Evolutionary conservation across 2,797 vertebrate species (phyloP).

Genomic region (Morelia viridis): DNA sequence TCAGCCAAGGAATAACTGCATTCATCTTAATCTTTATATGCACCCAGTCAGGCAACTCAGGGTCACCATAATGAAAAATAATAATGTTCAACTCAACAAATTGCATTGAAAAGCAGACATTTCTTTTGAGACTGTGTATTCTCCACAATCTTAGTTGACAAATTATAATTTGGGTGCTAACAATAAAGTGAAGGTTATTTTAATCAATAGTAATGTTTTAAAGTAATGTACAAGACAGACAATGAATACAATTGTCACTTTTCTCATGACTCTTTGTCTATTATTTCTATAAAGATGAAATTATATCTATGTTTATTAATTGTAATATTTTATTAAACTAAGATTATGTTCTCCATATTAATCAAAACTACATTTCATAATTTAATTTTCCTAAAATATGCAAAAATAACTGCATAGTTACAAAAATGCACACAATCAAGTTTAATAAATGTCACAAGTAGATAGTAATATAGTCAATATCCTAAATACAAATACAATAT

Average conservation of each 20-base stretch:
- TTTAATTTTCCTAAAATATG: slow-evolving; percentile 24
- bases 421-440: neutral
- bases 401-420: neutral
- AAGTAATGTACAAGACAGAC: slow-evolving; percentile 79
- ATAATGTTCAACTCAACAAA: slow-evolving; percentile 99
- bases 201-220: slow-evolving; percentile 92
- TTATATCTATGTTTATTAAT: slow-evolving; percentile 41
- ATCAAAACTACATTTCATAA: slow-evolving; percentile 17
- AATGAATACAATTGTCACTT: slow-evolving; percentile 75
- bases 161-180: slow-evolving; percentile 88
- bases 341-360: slow-evolving; percentile 13
- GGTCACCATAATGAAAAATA: slow-evolving; percentile 99
- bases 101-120: slow-evolving; percentile 95
- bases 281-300: slow-evolving; percentile 54
- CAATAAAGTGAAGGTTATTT: slow-evolving; percentile 94
- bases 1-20: slow-evolving; percentile 99
- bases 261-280: slow-evolving; percentile 73
- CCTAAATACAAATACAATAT: neutral
- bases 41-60: slow-evolving; percentile 98
- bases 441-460: neutral
- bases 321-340: neutral
- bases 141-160: slow-evolving; percentile 84
- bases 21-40: slow-evolving; percentile 99
- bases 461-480: neutral
- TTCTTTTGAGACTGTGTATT: slow-evolving; percentile 77